Base-by-base conservation (phyloP, 2,888 invertebrate genomes). In the Acrobasis repandana region DNA sequence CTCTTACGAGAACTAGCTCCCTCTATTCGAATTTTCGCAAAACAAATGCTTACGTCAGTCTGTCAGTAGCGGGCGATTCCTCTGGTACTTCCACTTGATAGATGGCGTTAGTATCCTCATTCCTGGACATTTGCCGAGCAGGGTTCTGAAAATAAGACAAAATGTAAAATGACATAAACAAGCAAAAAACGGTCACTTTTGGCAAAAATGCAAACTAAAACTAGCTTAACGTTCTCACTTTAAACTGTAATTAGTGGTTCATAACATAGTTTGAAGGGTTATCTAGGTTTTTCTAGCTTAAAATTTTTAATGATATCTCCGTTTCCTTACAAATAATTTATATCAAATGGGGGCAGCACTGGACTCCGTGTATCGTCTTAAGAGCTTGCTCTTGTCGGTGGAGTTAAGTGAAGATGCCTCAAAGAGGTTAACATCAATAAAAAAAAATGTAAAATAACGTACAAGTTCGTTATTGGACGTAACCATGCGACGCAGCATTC, bases 401-500 rank as follows among this genome's bases (percentile, higher is more conserved):
- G n/a, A n/a, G n/a, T n/a, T n/a, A n/a, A n/a, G n/a, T n/a, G n/a
- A n/a, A n/a, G n/a, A n/a, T n/a, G n/a, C n/a, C n/a, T n/a, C n/a
- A n/a, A n/a, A n/a, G n/a, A n/a, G n/a, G n/a, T n/a, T n/a, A n/a
- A n/a, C n/a, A 20, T 20, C 2, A 20, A 20, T 3, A 20, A 3
- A 15, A 3, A 11, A 20, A 47, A 65, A 18, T 33, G 57, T 48
- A 54, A n/a, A 16, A 51, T 9, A 49, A 61, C 67, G 69, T 69
- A 91, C 91, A 83, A 87, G 63, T 64, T 90, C 88, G 67, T 79
- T 73, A 56, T 77, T 83, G 9, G 79, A 47, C 1, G 58, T 74
- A 5, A 86, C 83, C 77, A 90, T 85, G 58, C 82, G 84, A 8
- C 85, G 82, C 28, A 92, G 75, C 47, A 91, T 76, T 60, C 83